Evolutionary conservation across 2,888 invertebrate species (phyloP), one percentile per base, ranked within the genome.

Genomic region (Pilophorus perplexus): DNA sequence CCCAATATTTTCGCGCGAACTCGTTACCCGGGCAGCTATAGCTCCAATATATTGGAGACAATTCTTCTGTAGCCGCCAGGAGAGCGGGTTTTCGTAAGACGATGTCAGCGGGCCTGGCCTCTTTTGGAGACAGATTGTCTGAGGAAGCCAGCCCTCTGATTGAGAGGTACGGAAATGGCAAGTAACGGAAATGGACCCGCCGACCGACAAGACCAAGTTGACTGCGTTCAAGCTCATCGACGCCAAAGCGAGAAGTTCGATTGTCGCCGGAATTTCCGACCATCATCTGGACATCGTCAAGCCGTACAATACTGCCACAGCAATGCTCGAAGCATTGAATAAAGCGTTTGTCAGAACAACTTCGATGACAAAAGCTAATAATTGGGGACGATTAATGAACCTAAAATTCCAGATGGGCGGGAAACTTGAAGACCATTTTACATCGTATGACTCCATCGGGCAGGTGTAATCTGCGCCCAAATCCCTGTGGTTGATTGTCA

Each of bases 351-450:
- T 42, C 5, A 20, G 67, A 25, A 50, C 27, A 8, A 60, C 25
- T 25, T 37, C 67, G 6, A 40, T 62, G 18, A 23, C 67, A 18
- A 66, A 62, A 42, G 16, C 67, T 38, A 50, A 42, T 37, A 5
- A 62, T 4, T 46, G 67, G 54, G 23, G 62, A 14, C 33, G 57
- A 37, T 23, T 69, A 3, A 18, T 68, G 16, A 40, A 52, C 1
- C 25, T 67, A 12, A 57, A 57, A 23, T 62, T 16, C 16, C 20
- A 33, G 1, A 50, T 38, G 10, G 40, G 37, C 14, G 60, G 44
- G 14, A 37, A 22, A n/a, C 27, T 68, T 18, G 67, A 68, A 46
- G 55, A 67, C 40, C 60, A 67, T 33, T 69, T 69, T 23, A 18
- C 65, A 18, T n/a, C 44, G 20, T 69, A 60, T 14, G 67, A 69